Base-by-base conservation (phyloP, 2,888 invertebrate genomes). In the Aphidius colemani region DNA sequence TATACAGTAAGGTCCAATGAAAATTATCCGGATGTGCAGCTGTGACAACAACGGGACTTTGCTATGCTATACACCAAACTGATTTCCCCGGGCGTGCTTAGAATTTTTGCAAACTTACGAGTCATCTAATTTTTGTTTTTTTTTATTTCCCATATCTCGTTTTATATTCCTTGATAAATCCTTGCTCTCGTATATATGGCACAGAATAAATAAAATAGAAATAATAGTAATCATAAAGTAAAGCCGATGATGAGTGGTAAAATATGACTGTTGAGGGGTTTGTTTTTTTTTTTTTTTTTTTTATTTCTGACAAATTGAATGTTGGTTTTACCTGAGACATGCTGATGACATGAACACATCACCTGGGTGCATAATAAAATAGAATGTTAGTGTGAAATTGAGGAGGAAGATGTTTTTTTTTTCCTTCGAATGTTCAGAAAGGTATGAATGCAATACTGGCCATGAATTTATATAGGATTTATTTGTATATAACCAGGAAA, bases 11-110 rank as follows among this genome's bases (percentile, higher is more conserved):
- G 63, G 61, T 50, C 66, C 61, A 62, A 66, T 65, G 68, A 65
- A 68, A 69, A 69, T 69, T 68, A 69, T 68, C 64, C 64, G 68
- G 66, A 67, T 68, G 30, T 30, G 69, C 69, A 70, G 70, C 70
- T 70, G 69, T 65, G 70, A 66, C 66, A 61, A 60, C 51, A 13
- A 11, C 41, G 13, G 62, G 45, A 57, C 57, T 51, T 30, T 58
- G 11, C 58, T 45, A 53, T 63, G 58, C 50, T 46, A 57, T 50
- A 57, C 46, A 45, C 39, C 50, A 56, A 46, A 57, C 56, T 63
- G 55, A 66, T 63, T 68, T 61, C 45, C 46, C 65, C 11, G 49
- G 49, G 62, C 66, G 66, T 66, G 61, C 40, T 56, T 45, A 46
- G 60, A 68, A 65, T 63, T 60, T 43, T 53, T 45, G 44, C 60